Base-by-base conservation (phyloP, 2,888 invertebrate genomes). In the Ditylenchus weischeri region DNA sequence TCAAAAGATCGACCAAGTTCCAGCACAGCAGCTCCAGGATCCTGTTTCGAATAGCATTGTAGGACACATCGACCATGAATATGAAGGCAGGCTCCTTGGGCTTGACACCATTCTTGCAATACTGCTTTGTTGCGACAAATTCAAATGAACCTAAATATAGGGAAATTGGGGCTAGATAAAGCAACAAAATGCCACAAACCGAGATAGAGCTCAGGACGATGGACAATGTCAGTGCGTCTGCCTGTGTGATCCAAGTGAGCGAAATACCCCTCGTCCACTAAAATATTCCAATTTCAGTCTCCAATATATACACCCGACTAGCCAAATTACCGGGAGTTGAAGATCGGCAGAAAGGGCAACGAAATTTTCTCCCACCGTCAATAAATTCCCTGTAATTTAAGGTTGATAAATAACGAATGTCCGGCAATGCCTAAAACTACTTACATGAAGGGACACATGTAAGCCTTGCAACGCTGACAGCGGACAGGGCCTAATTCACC, bases 401-500 rank as follows among this genome's bases (percentile, higher is more conserved):
- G 43, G 15, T 43, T 15, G 11, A 1, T 15, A 8, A 43, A 13
- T 13, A 1, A 43, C 15, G 15, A 43, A 3, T 2, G 8, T 43
- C 11, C 43, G 8, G 11, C 43, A 43, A 8, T 43, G 11, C 8
- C 8, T 43, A 43, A 43, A 43, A 43, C 15, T 8, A 29, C 5
- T 43, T 43, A 43, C 96, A 99, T 98, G 83, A 90, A 92, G 4
- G 98, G 94, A 78, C 92, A 92, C 91, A 99, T 96, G 86, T 99
- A 99, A 0, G 95, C 96, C 86, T 98, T 98, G 86, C 99, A 99
- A 65, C 99, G 89, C 76, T 90, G 88, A 83, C 99, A 99, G 13
- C 98, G 88, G 60, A 99, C 92, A 1, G 98, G 98, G 3, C 96
- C 98, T 63, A 89, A 84, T 70, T 91, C 90, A 0, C 94, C 93